Conservation (phyloP, 2,113 vertebrate species). For the Bufo bufo region DNA sequence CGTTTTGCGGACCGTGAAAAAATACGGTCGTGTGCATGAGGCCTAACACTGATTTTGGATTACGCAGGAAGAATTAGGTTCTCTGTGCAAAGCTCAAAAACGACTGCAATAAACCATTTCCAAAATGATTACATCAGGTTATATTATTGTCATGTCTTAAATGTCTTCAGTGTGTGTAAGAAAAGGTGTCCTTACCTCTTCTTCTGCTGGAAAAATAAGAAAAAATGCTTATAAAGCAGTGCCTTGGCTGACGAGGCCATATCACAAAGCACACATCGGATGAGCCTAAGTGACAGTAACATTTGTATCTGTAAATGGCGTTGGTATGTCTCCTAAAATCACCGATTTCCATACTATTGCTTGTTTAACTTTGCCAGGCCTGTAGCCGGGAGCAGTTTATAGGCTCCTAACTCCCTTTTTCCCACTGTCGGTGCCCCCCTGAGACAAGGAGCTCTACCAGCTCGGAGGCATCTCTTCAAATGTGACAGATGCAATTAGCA, state of each 20-base stretch:
- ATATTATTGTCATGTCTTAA: background rate
- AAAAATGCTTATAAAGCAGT: background rate
- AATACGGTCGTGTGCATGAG: no score
- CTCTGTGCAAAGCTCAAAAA: background rate
- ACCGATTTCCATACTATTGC: slow-evolving; percentile 48
- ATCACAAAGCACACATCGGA: slow-evolving; percentile 1
- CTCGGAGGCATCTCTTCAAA: slow-evolving; percentile 57
- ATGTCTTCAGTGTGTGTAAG: background rate
- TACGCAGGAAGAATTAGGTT: no score
- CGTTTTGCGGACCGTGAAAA: no score
- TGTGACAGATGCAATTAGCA: slow-evolving; percentile 57
- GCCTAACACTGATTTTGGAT: no score
- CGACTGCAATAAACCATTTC: background rate
- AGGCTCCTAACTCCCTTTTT: slow-evolving; percentile 51
- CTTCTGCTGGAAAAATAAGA: background rate
- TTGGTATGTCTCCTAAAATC: slow-evolving; percentile 49
- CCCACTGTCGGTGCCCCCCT: slow-evolving; percentile 33
- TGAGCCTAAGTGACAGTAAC: background rate
- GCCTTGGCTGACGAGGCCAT: background rate
- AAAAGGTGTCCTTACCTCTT: background rate
- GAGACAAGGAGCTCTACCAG: slow-evolving; percentile 51
- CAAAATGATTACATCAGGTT: background rate
- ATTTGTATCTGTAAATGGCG: slow-evolving; percentile 19
- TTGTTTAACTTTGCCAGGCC: slow-evolving; percentile 54
- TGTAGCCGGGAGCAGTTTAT: slow-evolving; percentile 54